Evolutionary conservation across 1,140 invertebrate species (phyloP).

Genomic region (Gonatopus flavifemur): DNA sequence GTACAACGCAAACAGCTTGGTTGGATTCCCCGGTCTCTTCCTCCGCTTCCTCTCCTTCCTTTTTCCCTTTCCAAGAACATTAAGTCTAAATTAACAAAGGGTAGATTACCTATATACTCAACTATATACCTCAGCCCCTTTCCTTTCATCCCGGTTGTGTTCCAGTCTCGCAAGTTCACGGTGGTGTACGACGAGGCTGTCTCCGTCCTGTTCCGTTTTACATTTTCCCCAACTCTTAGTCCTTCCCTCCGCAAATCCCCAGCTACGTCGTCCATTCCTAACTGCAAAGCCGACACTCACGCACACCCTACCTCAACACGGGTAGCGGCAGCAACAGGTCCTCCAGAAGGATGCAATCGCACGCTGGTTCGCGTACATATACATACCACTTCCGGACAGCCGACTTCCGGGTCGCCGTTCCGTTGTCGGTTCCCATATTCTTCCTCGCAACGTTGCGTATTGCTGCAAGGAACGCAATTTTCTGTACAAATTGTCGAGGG

Average conservation of each 20-base stretch:
- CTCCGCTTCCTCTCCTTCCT: neutral
- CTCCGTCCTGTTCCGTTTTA: neutral
- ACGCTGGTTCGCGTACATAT: slow-evolving; percentile 31
- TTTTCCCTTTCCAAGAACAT: slow-evolving; percentile 24
- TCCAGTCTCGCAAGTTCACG: neutral
- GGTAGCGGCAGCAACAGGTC: slow-evolving; percentile 43
- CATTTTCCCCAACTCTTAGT: neutral
- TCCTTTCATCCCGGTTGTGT: slow-evolving; percentile 2
- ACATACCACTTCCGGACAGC: slow-evolving; percentile 27
- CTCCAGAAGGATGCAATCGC: slow-evolving; percentile 43
- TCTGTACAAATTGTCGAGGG: neutral
- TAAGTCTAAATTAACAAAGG: slow-evolving; percentile 50
- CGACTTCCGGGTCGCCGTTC: slow-evolving; percentile 23
- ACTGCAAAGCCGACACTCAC: slow-evolving; percentile 36
- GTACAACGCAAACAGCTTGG: too few relatives aligned
- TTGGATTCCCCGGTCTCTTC: neutral
- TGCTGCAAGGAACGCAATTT: neutral
- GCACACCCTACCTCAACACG: too few relatives aligned
- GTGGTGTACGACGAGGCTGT: slow-evolving; percentile 4
- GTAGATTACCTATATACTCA: slow-evolving; percentile 47
- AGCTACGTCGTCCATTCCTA: slow-evolving; percentile 35
- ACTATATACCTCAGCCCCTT: slow-evolving; percentile 23
- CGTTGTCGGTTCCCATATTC: too few relatives aligned
- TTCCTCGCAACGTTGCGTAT: neutral
- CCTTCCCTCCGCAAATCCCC: slow-evolving; percentile 12